These are phyloP conservation scores for Pollimyrus isidori DNA, from an alignment of 2,113 vertebrate species.

Conservation along the genomic window DNA sequence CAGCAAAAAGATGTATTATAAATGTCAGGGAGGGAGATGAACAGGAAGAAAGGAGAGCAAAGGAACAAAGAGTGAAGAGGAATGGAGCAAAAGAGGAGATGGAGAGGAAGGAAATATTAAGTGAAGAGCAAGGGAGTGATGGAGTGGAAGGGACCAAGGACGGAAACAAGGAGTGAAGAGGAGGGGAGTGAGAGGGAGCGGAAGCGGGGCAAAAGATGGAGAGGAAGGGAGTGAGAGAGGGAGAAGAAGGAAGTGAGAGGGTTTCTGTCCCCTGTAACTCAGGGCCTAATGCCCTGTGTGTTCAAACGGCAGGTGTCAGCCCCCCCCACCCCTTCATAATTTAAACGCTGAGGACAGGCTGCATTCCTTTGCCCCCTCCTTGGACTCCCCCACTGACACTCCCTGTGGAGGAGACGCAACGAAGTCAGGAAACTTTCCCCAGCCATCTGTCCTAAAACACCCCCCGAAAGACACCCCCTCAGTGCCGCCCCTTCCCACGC, in stretches of 20 bases:
- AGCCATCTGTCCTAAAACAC: conserved; percentile 62
- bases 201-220: neutral
- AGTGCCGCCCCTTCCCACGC: conserved; percentile 79
- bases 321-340: neutral
- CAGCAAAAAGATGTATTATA: neutral
- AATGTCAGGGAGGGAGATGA: neutral
- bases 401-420: conserved; percentile 45
- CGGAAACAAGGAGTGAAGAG: neutral
- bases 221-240: neutral
- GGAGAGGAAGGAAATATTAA: neutral
- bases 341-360: conserved; percentile 38
- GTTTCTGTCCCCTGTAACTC: neutral
- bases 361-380: conserved; percentile 51
- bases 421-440: conserved; percentile 61
- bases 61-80: neutral
- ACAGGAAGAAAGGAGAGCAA: neutral
- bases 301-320: neutral
- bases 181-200: neutral
- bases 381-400: conserved; percentile 55
- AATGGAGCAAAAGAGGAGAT: neutral
- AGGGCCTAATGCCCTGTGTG: neutral
- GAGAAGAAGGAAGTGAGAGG: neutral
- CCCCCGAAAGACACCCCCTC: conserved; percentile 54
- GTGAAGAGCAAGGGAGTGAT: neutral
- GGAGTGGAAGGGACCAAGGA: neutral